Evolutionary conservation across 2,888 invertebrate genomes (phyloP), one percentile per base, ranked within the genome.

Genomic region (Campoplex capitator): DNA sequence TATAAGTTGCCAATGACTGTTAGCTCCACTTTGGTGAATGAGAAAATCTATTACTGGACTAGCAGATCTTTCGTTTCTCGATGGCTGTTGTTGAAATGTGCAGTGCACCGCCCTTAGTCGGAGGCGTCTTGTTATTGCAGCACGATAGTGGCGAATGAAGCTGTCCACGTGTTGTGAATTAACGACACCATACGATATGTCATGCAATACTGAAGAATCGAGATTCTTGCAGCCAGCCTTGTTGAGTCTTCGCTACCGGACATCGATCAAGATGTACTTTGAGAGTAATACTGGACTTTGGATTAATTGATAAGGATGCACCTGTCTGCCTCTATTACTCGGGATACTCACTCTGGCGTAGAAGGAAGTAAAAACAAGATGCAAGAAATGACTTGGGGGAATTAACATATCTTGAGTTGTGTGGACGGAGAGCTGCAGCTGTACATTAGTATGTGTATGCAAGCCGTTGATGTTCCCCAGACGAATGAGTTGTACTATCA

Each of bases 141-240:
- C 28, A 48, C 42, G 56, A 54, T 58, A 74, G 58, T 28, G 62
- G 67, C 48, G 67, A 28, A 54, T 51, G n/a, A n/a, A 67, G 65
- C 42, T 32, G 70, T 70, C 56, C 67, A 18, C 18, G 68, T n/a
- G 78, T 65, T 32, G 62, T 84, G 84, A 84, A 89, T 89, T 87
- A 87, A 88, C 88, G 83, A 83, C 87, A 83, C 85, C 87, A 88
- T 78, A 84, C 88, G 89, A 90, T 90, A 89, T 88, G 90, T 88
- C 89, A 89, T 88, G 86, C 87, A 88, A 90, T 90, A 90, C 88
- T 85, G 80, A 76, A 74, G 87, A 84, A 84, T 87, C 84, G 83
- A 87, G 82, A 74, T 32, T 58, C 62, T 35, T 73, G 87, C 77
- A 88, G 83, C 73, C 79, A 54, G 75, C 68, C 89, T 89, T 88